Evolutionary conservation across 1,140 invertebrate genomes (phyloP).

Genomic region (Propsilocerus akamusi): DNA sequence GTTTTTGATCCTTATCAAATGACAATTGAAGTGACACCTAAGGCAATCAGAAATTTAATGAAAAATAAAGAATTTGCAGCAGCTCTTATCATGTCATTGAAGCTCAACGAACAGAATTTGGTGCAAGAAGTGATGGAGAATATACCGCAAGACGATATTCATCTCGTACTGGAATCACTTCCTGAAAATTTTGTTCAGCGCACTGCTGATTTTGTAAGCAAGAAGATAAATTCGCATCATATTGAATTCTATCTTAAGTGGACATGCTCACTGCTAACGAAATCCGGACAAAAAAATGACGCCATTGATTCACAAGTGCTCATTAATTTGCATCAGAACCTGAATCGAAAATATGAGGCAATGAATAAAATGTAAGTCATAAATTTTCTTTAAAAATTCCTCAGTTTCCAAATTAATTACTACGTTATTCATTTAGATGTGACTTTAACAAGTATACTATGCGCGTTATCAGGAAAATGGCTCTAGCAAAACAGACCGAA

Average conservation of each 20-base stretch:
- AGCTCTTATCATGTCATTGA: slow-evolving; percentile 70
- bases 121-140: slow-evolving; percentile 71
- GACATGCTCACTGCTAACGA: slow-evolving; percentile 44
- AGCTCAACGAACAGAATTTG: slow-evolving; percentile 64
- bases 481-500: slow-evolving; percentile 28
- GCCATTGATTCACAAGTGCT: slow-evolving; percentile 39
- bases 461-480: slow-evolving; percentile 36
- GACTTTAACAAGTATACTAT: slow-evolving; percentile 67
- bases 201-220: slow-evolving; percentile 46
- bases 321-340: slow-evolving; percentile 57
- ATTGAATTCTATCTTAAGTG: slow-evolving; percentile 78
- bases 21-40: slow-evolving; percentile 62
- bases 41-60: slow-evolving; percentile 41
- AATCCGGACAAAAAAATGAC: slow-evolving; percentile 29
- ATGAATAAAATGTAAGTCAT: slow-evolving; percentile 66
- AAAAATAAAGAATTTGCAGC: slow-evolving; percentile 38
- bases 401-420: neutral
- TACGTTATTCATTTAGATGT: slow-evolving; percentile 34
- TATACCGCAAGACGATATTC: slow-evolving; percentile 51
- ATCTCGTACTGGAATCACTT: slow-evolving; percentile 46
- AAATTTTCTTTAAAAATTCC: slow-evolving; percentile 4
- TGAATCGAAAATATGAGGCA: slow-evolving; percentile 61
- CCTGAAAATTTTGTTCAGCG: slow-evolving; percentile 57
- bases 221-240: slow-evolving; percentile 53
- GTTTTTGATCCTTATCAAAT: slow-evolving; percentile 69